Base-by-base conservation (phyloP, 2,888 invertebrate genomes). In the Trissolcus brochymenae region DNA sequence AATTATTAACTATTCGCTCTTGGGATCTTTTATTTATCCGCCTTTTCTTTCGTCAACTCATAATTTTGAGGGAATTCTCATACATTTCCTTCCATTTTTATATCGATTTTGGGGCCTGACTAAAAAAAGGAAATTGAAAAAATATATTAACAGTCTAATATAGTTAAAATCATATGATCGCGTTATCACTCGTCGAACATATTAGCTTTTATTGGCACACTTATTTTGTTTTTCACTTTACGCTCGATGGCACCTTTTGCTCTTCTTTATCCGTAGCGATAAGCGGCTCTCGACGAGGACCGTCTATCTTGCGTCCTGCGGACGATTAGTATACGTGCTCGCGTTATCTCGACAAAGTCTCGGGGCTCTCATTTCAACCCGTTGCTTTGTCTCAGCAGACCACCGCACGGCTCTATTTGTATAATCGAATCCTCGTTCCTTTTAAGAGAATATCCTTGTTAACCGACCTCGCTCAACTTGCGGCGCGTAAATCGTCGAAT, bases 371-470 rank as follows among this genome's bases (percentile, higher is more conserved):
- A 55, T 68, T 55, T 59, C 43, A 41, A 16, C 4, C 35, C 46
- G 53, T 77, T 43, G 60, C 73, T 73, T 70, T 73, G 65, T 56
- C 78, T 49, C 60, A 41, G 50, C 41, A 60, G 77, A 77, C 77
- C 77, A 72, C 72, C 72, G 25, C 77, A 73, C 82, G 87, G 85
- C 88, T 89, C 88, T 88, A 88, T 88, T 88, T 88, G 85, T 85
- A 85, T 86, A 82, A 84, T 74, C 65, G 79, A 67, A 78, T 74
- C 79, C 81, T 79, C 79, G 82, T 83, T 81, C 79, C 85, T 86
- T 86, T 88, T 89, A 89, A 89, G 87, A 88, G 88, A 88, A 87
- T 88, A 88, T 87, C 85, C 88, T 85, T 88, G 89, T 89, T 83
- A 82, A 85, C 84, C 83, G 83, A 79, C 82, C 84, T 82, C 81